Base-by-base conservation (phyloP, 2,797 vertebrate species). In the Sebastes jordani region DNA sequence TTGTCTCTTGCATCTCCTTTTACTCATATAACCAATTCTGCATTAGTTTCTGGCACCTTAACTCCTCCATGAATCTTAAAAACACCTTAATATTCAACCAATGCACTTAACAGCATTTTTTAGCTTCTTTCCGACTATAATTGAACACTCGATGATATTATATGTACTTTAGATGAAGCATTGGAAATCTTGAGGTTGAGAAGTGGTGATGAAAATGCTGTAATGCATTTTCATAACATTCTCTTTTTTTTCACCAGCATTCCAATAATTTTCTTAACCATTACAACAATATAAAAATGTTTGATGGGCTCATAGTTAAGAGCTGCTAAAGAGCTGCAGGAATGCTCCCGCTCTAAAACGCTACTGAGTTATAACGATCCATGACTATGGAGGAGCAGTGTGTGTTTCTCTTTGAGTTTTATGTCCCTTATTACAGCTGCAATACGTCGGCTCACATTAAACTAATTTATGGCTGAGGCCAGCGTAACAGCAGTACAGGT, bases 401-500 rank as follows among this genome's bases (percentile, higher is more conserved):
- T 90, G 83, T 90, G 86, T 93, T 94, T 94, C 95, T 94, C 91
- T 93, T 93, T 91, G 89, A 91, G 90, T 95, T 96, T 96, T 95
- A 95, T 95, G 92, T 94, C 89, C 93, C 92, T 95, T 95, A 95
- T 96, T 96, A 96, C 93, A 93, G 91, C 92, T 85, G 95, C 92
- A 94, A 95, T 95, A 94, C 67, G 93, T 95, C 94, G 65, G 91
- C 90, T 94, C 93, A 90, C 95, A 95, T 96, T 96, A 95, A 94
- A 92, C 93, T 93, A 94, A 96, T 96, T 96, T 96, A 96, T 94
- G 89, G 93, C 88, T 20, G 69, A 90, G 95, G 95, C 90, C 93
- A 92, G 87, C 77, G 61, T 87, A 95, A 95, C 92, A 96, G 92
- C 95, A 96, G 93, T 95, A 92, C 91, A 97, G 97, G 98, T 99